A percentile compares a stretch with the other conserved stretches of the same genome.
Conservation (phyloP, 2,797 vertebrate genomes). For the Gadopsis marmoratus region DNA sequence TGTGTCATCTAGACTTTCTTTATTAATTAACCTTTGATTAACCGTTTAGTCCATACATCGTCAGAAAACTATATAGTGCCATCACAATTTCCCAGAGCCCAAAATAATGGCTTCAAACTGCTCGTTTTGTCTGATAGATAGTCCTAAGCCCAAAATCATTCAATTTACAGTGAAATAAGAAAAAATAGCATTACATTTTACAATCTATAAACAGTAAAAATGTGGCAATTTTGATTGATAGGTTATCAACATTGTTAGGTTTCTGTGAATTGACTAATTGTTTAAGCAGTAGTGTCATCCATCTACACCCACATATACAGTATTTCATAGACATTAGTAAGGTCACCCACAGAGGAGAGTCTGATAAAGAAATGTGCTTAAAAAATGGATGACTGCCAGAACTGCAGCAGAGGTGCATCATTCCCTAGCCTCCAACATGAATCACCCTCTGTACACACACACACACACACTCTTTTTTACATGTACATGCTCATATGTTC, state of each 20-base stretch:
- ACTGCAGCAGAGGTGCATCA: constrained; percentile 47
- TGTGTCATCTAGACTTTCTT: not conserved
- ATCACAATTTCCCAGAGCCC: not conserved
- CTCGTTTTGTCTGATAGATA: not conserved
- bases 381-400: constrained; percentile 66
- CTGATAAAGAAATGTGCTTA: constrained; percentile 49
- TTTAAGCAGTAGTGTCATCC: not conserved
- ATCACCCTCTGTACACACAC: constrained; percentile 33
- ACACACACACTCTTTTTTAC: not conserved
- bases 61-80: no score
- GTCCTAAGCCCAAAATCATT: not conserved
- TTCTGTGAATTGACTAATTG: not conserved
- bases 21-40: not conserved
- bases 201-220: not conserved
- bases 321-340: constrained; percentile 36
- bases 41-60: not conserved
- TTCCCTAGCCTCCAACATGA: constrained; percentile 22
- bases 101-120: not conserved
- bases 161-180: not conserved
- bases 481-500: constrained; percentile 23
- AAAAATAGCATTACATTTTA: not conserved
- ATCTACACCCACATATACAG: not conserved
- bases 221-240: not conserved
- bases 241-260: not conserved
- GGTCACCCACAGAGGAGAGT: constrained; percentile 50